Conservation (phyloP, 2,113 vertebrate species). For the Castor canadensis region DNA sequence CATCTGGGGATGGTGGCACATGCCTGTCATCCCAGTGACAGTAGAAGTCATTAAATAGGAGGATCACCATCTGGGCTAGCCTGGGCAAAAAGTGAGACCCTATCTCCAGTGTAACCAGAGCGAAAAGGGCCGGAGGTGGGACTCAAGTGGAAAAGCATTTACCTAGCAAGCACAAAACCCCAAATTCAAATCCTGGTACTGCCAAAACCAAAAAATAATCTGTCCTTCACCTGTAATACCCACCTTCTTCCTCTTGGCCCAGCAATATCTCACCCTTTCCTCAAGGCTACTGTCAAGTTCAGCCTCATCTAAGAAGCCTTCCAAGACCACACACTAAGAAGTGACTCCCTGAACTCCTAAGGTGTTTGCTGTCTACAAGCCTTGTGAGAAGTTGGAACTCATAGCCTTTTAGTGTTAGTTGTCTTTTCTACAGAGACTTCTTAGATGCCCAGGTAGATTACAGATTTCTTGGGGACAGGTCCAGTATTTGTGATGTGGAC, state of each 20-base stretch:
- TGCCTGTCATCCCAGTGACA: too few species aligned
- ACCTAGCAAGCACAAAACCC: too few species aligned
- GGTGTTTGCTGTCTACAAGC: background rate
- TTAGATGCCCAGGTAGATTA: background rate
- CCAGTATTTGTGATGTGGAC: background rate
- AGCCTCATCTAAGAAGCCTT: background rate
- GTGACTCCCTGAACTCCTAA: background rate
- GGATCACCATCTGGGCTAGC: too few species aligned
- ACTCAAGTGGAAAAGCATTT: too few species aligned
- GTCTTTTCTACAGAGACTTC: background rate
- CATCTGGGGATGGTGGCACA: too few species aligned
- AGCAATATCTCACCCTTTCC: background rate
- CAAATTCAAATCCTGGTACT: too few species aligned
- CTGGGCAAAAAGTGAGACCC: too few species aligned
- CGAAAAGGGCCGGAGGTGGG: too few species aligned
- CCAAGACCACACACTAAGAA: background rate
- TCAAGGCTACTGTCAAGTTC: background rate
- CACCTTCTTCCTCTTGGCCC: background rate
- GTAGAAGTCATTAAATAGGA: too few species aligned
- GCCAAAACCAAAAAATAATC: background rate
- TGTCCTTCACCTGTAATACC: background rate
- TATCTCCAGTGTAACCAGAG: too few species aligned
- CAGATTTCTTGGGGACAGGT: background rate
- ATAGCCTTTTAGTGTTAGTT: background rate
- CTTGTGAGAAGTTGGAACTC: background rate